A percentile compares a stretch with the other conserved stretches of the same genome.
Evolutionary conservation across 2,113 vertebrate genomes (phyloP).

Genomic region (Monopterus albus): DNA sequence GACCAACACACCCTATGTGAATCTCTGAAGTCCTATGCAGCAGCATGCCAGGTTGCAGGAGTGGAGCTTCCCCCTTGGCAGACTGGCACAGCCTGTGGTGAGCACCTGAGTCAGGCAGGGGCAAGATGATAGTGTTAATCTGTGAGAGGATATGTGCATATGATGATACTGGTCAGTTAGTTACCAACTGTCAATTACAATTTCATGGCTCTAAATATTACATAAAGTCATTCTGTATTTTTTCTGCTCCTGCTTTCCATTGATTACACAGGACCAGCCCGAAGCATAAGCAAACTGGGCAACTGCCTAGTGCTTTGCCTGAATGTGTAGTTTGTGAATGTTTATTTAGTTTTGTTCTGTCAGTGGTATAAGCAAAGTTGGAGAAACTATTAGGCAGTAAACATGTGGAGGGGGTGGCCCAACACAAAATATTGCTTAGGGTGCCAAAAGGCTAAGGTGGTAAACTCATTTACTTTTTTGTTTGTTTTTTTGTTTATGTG

Average conservation of each 20-base stretch:
- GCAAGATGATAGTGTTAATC: background rate
- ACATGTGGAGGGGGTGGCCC: background rate
- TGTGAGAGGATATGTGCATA: background rate
- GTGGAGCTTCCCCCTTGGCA: slow-evolving; percentile 78
- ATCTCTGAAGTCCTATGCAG: slow-evolving; percentile 80
- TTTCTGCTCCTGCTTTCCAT: background rate
- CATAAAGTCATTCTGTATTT: background rate
- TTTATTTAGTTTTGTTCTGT: background rate
- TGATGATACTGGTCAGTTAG: background rate
- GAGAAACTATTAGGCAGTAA: background rate
- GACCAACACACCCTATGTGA: slow-evolving; percentile 72
- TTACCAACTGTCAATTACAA: no score
- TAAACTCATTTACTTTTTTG: background rate
- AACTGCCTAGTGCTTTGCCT: background rate
- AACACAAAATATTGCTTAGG: background rate
- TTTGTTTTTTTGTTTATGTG: slow-evolving; percentile 17
- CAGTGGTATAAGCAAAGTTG: background rate
- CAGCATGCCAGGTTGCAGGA: slow-evolving; percentile 79
- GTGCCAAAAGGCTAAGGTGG: background rate
- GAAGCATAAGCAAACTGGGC: background rate
- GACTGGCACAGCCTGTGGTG: slow-evolving; percentile 78
- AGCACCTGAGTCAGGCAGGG: slow-evolving; percentile 22
- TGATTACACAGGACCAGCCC: background rate
- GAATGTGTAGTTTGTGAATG: background rate
- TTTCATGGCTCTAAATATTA: background rate